Percentiles rank a stretch among this genome's conserved stretches.
phyloP scores from a whole-genome alignment of 2,113 vertebrate genomes.

The Athene noctua region DNA sequence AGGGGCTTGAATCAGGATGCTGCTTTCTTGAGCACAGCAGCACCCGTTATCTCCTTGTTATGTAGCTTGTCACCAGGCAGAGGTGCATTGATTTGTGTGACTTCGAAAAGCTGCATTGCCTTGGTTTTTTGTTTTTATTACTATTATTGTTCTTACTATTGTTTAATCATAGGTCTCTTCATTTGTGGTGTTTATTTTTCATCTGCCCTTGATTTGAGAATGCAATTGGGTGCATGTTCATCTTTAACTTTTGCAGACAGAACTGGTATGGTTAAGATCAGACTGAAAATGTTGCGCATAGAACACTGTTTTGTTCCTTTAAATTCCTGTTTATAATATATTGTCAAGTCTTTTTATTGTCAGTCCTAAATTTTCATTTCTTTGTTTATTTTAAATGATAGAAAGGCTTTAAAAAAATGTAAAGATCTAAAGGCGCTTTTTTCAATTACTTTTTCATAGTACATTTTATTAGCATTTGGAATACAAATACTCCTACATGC shows the following conservation, averaged over 20 bases:
- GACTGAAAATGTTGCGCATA: background rate
- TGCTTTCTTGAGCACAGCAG: background rate
- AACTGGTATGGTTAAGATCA: background rate
- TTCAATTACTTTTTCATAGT: background rate
- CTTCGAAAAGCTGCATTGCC: background rate
- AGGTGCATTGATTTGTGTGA: background rate
- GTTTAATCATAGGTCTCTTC: background rate
- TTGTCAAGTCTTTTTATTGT: background rate
- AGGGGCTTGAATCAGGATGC: background rate
- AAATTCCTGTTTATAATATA: background rate
- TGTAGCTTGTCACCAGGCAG: background rate
- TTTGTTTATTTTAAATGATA: background rate
- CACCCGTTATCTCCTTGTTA: background rate
- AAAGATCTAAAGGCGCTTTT: background rate
- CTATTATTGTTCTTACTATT: background rate
- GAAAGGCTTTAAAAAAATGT: background rate
- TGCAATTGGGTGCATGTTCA: background rate
- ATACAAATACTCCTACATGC: background rate
- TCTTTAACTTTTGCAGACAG: background rate
- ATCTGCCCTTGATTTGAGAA: background rate
- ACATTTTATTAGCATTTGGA: background rate
- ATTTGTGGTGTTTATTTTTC: background rate
- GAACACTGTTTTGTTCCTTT: background rate
- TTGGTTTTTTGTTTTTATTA: background rate
- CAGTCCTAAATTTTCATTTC: background rate